Evolutionary conservation across 2,113 vertebrate species (phyloP).

Genomic region (Cynocephalus volans): DNA sequence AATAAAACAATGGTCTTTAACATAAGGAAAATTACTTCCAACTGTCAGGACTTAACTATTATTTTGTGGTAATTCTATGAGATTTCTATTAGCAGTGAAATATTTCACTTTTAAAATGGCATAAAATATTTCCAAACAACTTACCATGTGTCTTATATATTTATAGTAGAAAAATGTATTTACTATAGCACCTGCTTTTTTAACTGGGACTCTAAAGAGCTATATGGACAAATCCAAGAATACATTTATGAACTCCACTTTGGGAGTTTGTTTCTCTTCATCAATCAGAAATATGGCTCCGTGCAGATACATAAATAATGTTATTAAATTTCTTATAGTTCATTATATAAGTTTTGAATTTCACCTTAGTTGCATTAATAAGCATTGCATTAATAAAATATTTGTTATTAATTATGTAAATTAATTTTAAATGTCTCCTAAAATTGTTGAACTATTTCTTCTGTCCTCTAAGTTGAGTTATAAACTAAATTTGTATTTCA

Average conservation of each 20-base stretch:
- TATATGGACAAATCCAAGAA: background rate
- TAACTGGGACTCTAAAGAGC: background rate
- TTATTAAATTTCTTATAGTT: background rate
- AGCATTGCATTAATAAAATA: background rate
- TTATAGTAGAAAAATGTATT: background rate
- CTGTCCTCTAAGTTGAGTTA: background rate
- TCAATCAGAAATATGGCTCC: background rate
- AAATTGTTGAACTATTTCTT: constrained; percentile 19
- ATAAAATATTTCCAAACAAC: constrained; percentile 28
- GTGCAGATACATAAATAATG: background rate
- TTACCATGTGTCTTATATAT: background rate
- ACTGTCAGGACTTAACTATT: background rate
- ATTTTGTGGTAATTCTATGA: constrained; percentile 37
- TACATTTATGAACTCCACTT: background rate
- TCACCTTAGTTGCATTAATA: background rate
- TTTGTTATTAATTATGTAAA: constrained; percentile 33
- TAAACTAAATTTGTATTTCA: constrained; percentile 52
- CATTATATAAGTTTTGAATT: background rate
- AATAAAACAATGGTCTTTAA: background rate
- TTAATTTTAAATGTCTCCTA: constrained; percentile 35
- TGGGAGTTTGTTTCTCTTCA: background rate
- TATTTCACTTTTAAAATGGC: constrained; percentile 21
- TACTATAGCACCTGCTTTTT: background rate
- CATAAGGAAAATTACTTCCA: background rate
- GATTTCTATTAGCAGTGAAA: constrained; percentile 19